Conservation (phyloP, 2,113 vertebrate genomes). For the Coptodon bakossiorum region DNA sequence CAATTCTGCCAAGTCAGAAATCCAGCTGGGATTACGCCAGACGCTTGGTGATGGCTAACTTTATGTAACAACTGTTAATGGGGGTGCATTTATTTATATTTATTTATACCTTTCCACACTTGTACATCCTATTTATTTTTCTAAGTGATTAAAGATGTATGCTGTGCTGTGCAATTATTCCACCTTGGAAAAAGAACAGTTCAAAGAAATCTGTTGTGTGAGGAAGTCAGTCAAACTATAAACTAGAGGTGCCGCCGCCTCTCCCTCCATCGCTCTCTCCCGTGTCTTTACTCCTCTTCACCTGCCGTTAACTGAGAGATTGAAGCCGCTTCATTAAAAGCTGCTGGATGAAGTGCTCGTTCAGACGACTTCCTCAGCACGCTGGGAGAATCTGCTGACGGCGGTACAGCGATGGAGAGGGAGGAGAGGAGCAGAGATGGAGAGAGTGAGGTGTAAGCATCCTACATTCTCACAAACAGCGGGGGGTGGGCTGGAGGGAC, state of each 20-base stretch:
- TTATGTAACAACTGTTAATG: neutral
- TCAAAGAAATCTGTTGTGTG: neutral
- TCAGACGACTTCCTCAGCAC: constrained; percentile 16
- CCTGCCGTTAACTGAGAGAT: neutral
- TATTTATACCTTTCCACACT: neutral
- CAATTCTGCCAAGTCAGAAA: neutral
- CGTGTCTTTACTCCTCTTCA: neutral
- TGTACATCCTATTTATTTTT: neutral
- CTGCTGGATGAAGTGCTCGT: neutral
- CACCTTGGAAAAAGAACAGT: neutral
- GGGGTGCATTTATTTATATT: neutral
- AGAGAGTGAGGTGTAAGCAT: neutral
- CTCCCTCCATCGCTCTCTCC: neutral
- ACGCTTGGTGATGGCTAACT: neutral
- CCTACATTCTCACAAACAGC: neutral
- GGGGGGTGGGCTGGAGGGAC: neutral
- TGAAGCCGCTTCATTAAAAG: constrained; percentile 36
- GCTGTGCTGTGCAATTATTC: neutral
- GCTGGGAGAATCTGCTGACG: constrained; percentile 41
- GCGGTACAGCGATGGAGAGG: neutral
- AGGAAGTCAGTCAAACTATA: neutral
- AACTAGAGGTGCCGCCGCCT: neutral
- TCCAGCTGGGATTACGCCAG: neutral
- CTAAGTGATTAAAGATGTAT: neutral
- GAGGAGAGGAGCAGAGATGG: neutral